phyloP scores from a whole-genome alignment of 2,797 vertebrate species.

The Falco peregrinus region DNA sequence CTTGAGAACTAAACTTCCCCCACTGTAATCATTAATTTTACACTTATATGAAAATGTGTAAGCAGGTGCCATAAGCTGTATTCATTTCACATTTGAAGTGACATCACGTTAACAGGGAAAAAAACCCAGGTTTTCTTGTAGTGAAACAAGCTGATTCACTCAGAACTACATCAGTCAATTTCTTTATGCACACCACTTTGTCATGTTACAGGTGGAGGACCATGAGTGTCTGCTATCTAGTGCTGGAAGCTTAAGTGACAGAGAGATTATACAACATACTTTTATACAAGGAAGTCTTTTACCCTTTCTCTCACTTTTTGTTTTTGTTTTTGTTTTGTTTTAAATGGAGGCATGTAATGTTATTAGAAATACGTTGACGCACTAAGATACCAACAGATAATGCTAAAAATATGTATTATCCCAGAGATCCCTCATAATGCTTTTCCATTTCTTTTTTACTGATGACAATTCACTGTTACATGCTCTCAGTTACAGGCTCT shows the following conservation, averaged over 20 bases:
- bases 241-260: not conserved
- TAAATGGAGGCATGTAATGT: fast-evolving
- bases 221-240: not conserved
- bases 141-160: not conserved
- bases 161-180: not conserved
- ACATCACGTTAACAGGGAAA: not conserved
- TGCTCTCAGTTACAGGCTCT: not conserved
- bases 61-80: not conserved
- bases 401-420: not conserved
- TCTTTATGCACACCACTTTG: not conserved
- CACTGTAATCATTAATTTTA: not conserved
- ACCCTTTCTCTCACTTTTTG: not conserved
- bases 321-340: not conserved
- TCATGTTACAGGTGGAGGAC: not conserved
- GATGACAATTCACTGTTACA: not conserved
- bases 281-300: not conserved
- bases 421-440: fast-evolving
- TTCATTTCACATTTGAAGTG: not conserved
- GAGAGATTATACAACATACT: not conserved
- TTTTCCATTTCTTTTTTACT: not conserved
- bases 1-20: not conserved
- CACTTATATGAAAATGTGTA: not conserved
- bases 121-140: fast-evolving
- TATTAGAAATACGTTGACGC: not conserved
- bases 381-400: not conserved